Base-by-base conservation (phyloP, 1,140 invertebrate species). In the Trichomalopsis sarcophagae region DNA sequence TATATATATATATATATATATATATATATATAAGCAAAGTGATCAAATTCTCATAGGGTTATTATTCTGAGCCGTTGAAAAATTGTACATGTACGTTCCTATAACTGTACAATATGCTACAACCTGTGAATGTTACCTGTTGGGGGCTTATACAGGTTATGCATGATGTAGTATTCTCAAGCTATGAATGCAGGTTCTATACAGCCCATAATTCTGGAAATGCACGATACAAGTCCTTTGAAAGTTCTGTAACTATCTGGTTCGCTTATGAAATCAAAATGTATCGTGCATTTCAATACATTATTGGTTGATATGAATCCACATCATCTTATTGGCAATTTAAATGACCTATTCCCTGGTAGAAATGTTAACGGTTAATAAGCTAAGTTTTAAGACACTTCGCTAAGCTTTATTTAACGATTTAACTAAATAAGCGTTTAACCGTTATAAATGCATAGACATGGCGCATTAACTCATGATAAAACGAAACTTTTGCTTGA, bases 21-120 rank as follows among this genome's bases (percentile, higher is more conserved):
- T n/a, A n/a, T 40, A 78, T 27, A 73, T 27, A 36, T 23, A 14
- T 47, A 50, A 83, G 33, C 82, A 77, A 83, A 83, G 23, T 77
- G 47, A 82, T 66, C 17, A 66, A 76, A 62, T 62, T 74, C 27
- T 62, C 10, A 74, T 79, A 84, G 82, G 82, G 44, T 10, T 36
- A 36, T 36, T 36, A 36, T 23, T 27, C 44, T 27, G 30, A 74
- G 69, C n/a, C 69, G 77, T 84, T 80, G 69, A 80, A 80, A 84
- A 75, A 62, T 68, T 73, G 21, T 55, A 36, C 77, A 84, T 75
- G 80, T 80, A 75, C 17, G 71, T 84, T 84, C 83, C 77, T 84
- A 74, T 80, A 73, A 83, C 14, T 69, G 21, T 62, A n/a, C 21
- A 21, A 6, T 21, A 36, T 78, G 75, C 62, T 47, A n/a, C 17